Evolutionary conservation across 1,140 invertebrate genomes (phyloP), one percentile per base, ranked within the genome.

Genomic region (Lordiphosa collinella): DNA sequence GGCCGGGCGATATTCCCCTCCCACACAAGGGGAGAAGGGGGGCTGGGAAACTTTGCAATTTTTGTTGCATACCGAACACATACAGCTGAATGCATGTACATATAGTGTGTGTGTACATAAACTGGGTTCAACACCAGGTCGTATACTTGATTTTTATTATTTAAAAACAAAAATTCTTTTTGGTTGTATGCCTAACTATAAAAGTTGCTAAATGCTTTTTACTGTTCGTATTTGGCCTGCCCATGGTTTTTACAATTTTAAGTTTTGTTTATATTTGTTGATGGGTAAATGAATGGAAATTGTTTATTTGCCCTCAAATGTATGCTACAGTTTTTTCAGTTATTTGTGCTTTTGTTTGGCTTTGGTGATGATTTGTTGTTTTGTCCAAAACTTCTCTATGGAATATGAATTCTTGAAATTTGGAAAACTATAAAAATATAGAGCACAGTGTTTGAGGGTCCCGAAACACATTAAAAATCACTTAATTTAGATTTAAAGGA

Each of bases 141-240:
- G 3, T 13, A 6, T 35, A 1, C 7, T 22, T 31, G 8, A 11
- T 41, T 41, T 25, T 25, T 41, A 12, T 43, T 25, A 25, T 25
- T 25, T 25, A 25, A 25, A 25, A 25, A 25, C 22, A 25, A 25
- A 5, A 3, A 8, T 38, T 7, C 9, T 8, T 41, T 40, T 22
- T 59, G 22, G 16, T 41, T 40, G 14, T 22, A 16, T 14, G 53
- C 10, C 52, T 57, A 66, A 66, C 63, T 57, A 53, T 53, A 48
- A 66, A 66, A 66, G 63, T 66, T 66, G 44, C 63, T 66, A 66
- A 66, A 67, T 63, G 63, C 22, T 37, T 29, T 65, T 65, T 58
- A 50, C 57, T 49, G 51, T 65, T 66, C 37, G 62, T 35, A 46
- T 40, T 66, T 66, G 49, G 43, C 46, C 25, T 25, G 8, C 11